Percentiles rank a stretch among this genome's conserved stretches.
These are phyloP conservation scores for Euclidia mi DNA, from an alignment of 2,888 invertebrate genomes.

Conservation along the genomic window DNA sequence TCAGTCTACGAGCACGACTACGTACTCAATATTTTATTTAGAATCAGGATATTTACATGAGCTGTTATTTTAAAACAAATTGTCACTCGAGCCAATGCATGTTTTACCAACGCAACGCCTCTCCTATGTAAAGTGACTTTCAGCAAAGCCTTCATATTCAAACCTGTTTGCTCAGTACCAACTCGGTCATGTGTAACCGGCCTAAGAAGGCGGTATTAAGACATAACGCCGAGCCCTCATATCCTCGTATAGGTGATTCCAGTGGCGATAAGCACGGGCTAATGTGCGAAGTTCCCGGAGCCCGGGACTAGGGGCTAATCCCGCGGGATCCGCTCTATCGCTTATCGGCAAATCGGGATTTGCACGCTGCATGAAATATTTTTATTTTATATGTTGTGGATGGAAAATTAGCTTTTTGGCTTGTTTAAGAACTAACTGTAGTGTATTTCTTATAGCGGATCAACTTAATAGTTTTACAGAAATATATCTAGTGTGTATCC, in stretches of 20 bases:
- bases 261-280: conserved; percentile 45
- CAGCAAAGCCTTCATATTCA: too few relatives aligned
- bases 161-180: background rate
- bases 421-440: background rate
- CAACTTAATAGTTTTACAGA: too few relatives aligned
- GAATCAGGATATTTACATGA: too few relatives aligned
- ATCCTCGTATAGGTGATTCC: conserved; percentile 18
- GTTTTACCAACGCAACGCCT: too few relatives aligned
- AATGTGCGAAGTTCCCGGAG: conserved; percentile 37
- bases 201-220: conserved; percentile 26
- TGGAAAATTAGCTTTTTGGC: background rate
- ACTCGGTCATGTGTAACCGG: background rate
- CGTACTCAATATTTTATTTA: too few relatives aligned
- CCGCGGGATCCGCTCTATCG: conserved; percentile 45
- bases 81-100: too few relatives aligned
- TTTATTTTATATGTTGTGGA: conserved; percentile 22
- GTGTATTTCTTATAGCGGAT: too few relatives aligned
- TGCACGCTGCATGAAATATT: conserved; percentile 39
- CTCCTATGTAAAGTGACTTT: too few relatives aligned
- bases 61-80: too few relatives aligned
- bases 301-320: conserved; percentile 48
- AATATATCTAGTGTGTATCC: too few relatives aligned
- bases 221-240: conserved; percentile 24
- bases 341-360: conserved; percentile 57
- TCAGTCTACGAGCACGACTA: too few relatives aligned